These are phyloP conservation scores for Anarrhichthys ocellatus DNA, from an alignment of 2,113 vertebrate species.

Conservation along the genomic window DNA sequence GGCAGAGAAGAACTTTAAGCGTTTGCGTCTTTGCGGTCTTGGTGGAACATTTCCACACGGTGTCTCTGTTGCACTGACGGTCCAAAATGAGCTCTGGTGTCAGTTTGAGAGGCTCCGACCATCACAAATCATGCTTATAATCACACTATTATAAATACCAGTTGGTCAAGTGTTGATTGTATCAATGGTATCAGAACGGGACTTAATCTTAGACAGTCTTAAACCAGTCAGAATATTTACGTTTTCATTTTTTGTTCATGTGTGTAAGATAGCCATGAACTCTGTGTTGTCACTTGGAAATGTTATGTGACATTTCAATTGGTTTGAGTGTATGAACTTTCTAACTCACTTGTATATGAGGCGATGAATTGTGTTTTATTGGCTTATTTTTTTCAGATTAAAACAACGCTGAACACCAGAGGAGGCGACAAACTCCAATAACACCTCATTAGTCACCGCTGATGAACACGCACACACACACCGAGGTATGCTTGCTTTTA, in stretches of 20 bases:
- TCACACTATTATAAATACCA: neutral
- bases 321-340: neutral
- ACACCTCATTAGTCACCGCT: neutral
- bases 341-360: neutral
- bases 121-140: slow-evolving; percentile 16
- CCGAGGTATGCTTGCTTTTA: slow-evolving; percentile 22
- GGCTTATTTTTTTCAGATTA: neutral
- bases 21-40: neutral
- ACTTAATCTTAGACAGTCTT: neutral
- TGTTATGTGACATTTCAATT: neutral
- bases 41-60: slow-evolving; percentile 52
- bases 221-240: neutral
- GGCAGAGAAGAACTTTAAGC: neutral
- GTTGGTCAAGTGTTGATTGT: neutral
- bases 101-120: slow-evolving; percentile 2
- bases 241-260: neutral
- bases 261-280: neutral
- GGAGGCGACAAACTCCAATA: neutral
- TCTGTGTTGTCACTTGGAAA: neutral
- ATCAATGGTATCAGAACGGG: neutral
- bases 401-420: neutral
- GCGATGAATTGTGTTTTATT: neutral
- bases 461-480: neutral
- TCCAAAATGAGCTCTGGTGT: slow-evolving; percentile 17
- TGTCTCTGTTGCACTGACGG: slow-evolving; percentile 62